Conservation (phyloP, 2,797 vertebrate genomes). For the Anas acuta region DNA sequence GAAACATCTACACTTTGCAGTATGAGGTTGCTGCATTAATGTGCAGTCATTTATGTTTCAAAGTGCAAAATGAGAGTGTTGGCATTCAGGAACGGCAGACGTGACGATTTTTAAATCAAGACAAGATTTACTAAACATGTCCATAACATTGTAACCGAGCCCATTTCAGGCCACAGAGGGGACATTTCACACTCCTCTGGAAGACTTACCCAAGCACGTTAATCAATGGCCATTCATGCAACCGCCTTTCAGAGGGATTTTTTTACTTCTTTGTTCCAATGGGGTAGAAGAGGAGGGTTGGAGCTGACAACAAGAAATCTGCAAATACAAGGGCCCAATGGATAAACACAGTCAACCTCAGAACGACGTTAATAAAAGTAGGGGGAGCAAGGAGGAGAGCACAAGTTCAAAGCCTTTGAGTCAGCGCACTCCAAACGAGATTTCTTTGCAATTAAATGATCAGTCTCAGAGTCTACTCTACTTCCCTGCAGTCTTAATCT, state of each 20-base stretch:
- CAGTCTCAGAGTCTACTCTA: neutral
- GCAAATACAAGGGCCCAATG: neutral
- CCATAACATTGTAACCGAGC: neutral
- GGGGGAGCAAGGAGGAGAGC: too few species aligned
- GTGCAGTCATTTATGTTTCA: neutral
- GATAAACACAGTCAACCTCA: neutral
- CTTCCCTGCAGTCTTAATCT: neutral
- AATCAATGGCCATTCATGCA: neutral
- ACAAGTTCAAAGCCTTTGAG: neutral
- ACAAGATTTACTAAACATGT: slow-evolving; percentile 18
- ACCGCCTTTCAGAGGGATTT: too few species aligned
- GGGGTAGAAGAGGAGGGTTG: neutral
- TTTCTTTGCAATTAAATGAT: neutral
- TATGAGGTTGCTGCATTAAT: neutral
- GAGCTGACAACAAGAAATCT: neutral
- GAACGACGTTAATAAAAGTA: neutral
- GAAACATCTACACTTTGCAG: neutral
- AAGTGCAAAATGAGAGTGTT: neutral
- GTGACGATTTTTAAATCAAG: neutral
- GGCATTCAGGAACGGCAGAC: neutral
- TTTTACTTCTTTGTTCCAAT: neutral
- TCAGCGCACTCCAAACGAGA: neutral
- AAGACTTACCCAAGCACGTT: neutral
- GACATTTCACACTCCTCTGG: neutral
- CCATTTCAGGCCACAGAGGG: neutral